Base-by-base conservation (phyloP, 2,797 vertebrate species). In the Bufotes viridis region DNA sequence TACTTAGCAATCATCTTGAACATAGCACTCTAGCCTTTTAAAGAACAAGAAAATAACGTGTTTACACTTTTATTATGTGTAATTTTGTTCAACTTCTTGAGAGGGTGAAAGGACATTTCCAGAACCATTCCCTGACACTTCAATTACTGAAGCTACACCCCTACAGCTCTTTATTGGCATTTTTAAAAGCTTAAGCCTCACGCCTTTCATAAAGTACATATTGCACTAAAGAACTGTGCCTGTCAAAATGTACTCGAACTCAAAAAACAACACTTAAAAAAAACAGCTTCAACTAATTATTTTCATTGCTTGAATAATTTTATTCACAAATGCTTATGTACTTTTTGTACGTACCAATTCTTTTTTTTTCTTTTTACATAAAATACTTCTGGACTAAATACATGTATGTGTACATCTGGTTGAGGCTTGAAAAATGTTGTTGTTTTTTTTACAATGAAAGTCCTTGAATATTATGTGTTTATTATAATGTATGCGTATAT, bases 121-220 rank as follows among this genome's bases (percentile, higher is more conserved):
- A 63, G 58, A 51, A 67, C 7, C 12, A 76, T n/a, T 76, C 10
- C 69, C 55, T 86, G 83, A 76, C 83, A 89, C 72, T 82, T 85
- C 13, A 84, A 67, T 75, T 89, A 67, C 49, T 76, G 1, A 65
- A 74, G 53, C 49, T 34, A 63, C 17, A 51, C 15, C 63, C 13
- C 29, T 12, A 15, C 22, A 26, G 53, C 82, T 58, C 22, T 20
- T 34, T 11, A 53, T 9, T 8, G 12, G 10, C 26, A 58, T n/a
- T 75, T 70, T 72, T n/a, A 84, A 57, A 58, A 20, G 42, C 10
- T 55, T 29, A 58, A 20, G 9, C 57, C 24, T 58, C 24, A 42
- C 0, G 8, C 29, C 57, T 67, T 34, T 34, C 58, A 53, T 87
- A 70, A 20, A 20, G 9, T 61, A 10, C 13, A 55, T 57, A n/a